A percentile compares a stretch with the other conserved stretches of the same genome.
These are phyloP conservation scores for Notolepis coatsorum DNA, from an alignment of 2,797 vertebrate genomes.

Conservation along the genomic window DNA sequence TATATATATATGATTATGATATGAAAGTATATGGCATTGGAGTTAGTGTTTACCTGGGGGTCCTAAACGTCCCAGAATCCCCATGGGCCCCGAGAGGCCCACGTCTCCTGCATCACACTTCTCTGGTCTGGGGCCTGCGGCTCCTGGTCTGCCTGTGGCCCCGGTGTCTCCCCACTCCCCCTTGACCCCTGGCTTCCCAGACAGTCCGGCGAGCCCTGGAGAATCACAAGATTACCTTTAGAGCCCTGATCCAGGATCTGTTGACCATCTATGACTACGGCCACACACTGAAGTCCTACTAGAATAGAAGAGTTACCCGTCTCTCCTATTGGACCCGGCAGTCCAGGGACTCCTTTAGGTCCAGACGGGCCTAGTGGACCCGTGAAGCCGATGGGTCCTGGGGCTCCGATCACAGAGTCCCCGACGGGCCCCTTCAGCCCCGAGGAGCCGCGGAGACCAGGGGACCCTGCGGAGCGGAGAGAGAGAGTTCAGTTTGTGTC, in stretches of 20 bases:
- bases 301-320: conserved; percentile 52
- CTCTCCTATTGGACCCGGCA: conserved; percentile 56
- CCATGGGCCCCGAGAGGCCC: conserved; percentile 40
- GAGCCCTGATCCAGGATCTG: not conserved
- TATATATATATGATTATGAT: no score
- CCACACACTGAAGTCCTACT: no score
- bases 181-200: conserved; percentile 56
- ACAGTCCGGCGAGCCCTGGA: conserved; percentile 53
- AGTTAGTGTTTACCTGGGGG: conserved; percentile 48
- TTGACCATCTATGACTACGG: no score
- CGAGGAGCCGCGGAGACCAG: conserved; percentile 61
- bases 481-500: no score
- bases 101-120: conserved; percentile 38
- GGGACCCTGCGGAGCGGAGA: no score
- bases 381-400: conserved; percentile 63
- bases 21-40: no score
- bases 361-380: conserved; percentile 68
- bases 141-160: conserved; percentile 52
- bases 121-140: conserved; percentile 23
- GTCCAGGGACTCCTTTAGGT: conserved; percentile 78
- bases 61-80: conserved; percentile 55
- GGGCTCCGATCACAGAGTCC: conserved; percentile 51
- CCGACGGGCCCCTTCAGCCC: conserved; percentile 73
- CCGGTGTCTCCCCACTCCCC: conserved; percentile 72
- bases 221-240: not conserved